Conservation (phyloP, 2,888 invertebrate species). For the Cephus runcator region DNA sequence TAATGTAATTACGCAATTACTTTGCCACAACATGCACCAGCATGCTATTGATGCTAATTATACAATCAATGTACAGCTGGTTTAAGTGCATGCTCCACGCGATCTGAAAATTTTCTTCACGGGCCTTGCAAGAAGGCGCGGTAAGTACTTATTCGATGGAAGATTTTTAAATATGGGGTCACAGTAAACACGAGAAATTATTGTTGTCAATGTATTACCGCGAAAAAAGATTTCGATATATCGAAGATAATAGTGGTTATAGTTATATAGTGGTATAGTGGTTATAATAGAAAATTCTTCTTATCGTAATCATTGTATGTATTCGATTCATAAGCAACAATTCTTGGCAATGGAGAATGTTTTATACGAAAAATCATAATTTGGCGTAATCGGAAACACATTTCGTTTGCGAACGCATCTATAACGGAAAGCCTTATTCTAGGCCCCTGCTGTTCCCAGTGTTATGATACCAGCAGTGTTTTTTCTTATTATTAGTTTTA, state of each 20-base stretch:
- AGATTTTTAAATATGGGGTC: background rate
- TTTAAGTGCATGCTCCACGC: constrained; percentile 19
- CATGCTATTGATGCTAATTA: constrained; percentile 36
- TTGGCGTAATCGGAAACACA: background rate
- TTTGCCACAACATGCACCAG: constrained; percentile 31
- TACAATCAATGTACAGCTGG: constrained; percentile 23
- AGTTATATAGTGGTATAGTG: too few species aligned
- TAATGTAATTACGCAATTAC: constrained; percentile 41
- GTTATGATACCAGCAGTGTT: too few species aligned
- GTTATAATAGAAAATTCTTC: background rate
- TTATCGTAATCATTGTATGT: background rate
- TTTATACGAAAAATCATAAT: background rate
- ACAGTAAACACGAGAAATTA: background rate
- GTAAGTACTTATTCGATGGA: background rate
- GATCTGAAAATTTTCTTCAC: background rate
- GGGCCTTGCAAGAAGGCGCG: background rate
- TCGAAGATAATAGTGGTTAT: background rate
- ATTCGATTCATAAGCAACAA: background rate
- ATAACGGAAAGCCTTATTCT: too few species aligned
- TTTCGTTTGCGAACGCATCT: background rate
- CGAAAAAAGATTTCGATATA: background rate
- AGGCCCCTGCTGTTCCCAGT: too few species aligned
- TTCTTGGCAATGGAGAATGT: background rate
- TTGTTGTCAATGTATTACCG: background rate
- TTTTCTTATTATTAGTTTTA: too few species aligned